A percentile compares a stretch with the other conserved stretches of the same genome.
These are phyloP conservation scores for Eucriotettix oculatus DNA, from an alignment of 2,888 invertebrate genomes.

Conservation along the genomic window DNA sequence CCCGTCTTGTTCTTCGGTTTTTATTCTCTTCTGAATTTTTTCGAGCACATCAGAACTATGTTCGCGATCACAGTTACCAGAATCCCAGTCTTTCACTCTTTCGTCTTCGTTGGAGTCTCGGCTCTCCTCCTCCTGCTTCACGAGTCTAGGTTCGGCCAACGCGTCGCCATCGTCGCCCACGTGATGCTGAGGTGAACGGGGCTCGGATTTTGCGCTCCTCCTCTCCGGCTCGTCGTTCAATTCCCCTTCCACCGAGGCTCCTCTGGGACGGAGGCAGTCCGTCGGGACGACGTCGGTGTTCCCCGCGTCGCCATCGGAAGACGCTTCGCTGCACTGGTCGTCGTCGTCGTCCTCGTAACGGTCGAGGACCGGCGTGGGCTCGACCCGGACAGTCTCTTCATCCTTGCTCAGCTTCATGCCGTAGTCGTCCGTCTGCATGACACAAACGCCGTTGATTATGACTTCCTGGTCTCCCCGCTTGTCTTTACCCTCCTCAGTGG, in stretches of 20 bases:
- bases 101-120: slow-evolving; percentile 11
- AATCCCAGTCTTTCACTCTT: slow-evolving; percentile 10
- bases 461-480: slow-evolving; percentile 44
- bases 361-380: slow-evolving; percentile 56
- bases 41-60: slow-evolving; percentile 15
- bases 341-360: slow-evolving; percentile 30
- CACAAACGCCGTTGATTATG: slow-evolving; percentile 86
- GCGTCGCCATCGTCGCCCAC: slow-evolving; percentile 19
- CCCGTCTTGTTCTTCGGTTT: slow-evolving; percentile 14
- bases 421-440: slow-evolving; percentile 68
- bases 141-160: slow-evolving; percentile 21
- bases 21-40: slow-evolving; percentile 11
- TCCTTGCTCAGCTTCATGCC: slow-evolving; percentile 20
- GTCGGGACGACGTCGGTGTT: not conserved
- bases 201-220: slow-evolving; percentile 6
- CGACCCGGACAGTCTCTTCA: slow-evolving; percentile 54
- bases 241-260: not conserved
- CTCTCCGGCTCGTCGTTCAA: not conserved
- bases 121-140: slow-evolving; percentile 17
- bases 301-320: slow-evolving; percentile 2
- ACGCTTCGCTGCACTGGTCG: slow-evolving; percentile 16
- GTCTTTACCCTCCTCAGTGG: slow-evolving; percentile 6
- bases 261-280: not conserved
- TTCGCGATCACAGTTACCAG: slow-evolving; percentile 2
- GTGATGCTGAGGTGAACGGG: slow-evolving; percentile 12